These are phyloP conservation scores for Caenorhabditis sp. DNA, from an alignment of 2,888 invertebrate species.

Conservation along the genomic window DNA sequence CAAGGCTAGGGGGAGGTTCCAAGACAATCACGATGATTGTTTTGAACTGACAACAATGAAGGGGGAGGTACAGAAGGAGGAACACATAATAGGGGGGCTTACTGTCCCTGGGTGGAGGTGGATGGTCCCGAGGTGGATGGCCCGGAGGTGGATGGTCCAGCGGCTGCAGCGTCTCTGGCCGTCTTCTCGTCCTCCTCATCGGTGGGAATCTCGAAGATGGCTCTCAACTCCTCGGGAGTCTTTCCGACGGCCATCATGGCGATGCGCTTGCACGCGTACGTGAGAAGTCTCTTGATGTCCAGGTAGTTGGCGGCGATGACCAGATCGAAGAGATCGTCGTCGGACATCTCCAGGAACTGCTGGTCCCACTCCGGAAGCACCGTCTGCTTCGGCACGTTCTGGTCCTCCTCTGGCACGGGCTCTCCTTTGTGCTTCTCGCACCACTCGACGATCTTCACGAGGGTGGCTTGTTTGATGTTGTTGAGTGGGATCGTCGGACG, in stretches of 20 bases:
- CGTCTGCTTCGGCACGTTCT: not conserved
- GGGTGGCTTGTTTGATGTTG: not conserved
- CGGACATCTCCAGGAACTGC: not conserved
- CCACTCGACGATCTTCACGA: not conserved
- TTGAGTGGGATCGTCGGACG: not conserved
- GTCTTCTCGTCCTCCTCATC: constrained; percentile 33
- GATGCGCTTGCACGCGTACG: not conserved
- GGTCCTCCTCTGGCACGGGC: not conserved
- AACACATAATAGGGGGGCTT: too few relatives aligned
- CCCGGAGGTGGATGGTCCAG: too few relatives aligned
- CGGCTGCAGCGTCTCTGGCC: too few relatives aligned
- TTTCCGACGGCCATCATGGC: not conserved
- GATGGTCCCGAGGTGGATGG: too few relatives aligned
- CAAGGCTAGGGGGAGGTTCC: too few relatives aligned
- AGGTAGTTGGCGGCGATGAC: not conserved
- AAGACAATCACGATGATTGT: too few relatives aligned
- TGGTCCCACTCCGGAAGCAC: constrained; percentile 1
- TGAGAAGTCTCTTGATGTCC: not conserved
- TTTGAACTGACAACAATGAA: too few relatives aligned
- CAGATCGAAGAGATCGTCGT: not conserved
- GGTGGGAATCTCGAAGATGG: not conserved
- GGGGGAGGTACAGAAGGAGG: too few relatives aligned
- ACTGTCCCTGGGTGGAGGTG: too few relatives aligned
- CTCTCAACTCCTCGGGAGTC: constrained; percentile 6
- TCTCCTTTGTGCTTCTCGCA: constrained; percentile 22